phyloP scores from a whole-genome alignment of 2,797 vertebrate species.

The Merluccius polli region DNA sequence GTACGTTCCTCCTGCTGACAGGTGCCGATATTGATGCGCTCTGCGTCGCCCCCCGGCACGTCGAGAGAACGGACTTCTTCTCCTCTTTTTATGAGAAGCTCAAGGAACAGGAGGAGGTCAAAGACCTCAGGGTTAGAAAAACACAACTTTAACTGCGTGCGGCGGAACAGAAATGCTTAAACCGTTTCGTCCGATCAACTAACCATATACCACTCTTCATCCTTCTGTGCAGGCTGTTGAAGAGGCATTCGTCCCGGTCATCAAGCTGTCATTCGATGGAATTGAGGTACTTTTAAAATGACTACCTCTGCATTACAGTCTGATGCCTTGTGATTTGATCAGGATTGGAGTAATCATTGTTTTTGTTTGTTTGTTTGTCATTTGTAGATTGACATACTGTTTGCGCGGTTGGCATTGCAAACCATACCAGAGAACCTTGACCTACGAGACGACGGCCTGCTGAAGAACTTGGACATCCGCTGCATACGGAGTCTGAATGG shows the following conservation, averaged over 20 bases:
- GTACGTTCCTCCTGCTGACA: slow-evolving; percentile 40
- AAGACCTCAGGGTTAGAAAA: slow-evolving; percentile 78
- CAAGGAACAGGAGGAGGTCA: slow-evolving; percentile 86
- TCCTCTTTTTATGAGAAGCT: slow-evolving; percentile 87
- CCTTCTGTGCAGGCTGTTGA: slow-evolving; percentile 76
- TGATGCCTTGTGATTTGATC: not conserved
- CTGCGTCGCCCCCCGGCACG: slow-evolving; percentile 85
- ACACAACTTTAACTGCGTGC: not conserved
- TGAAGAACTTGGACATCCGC: slow-evolving; percentile 83
- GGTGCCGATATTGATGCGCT: slow-evolving; percentile 90
- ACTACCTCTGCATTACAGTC: not conserved
- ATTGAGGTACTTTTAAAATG: slow-evolving; percentile 77
- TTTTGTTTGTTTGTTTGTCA: slow-evolving; percentile 9
- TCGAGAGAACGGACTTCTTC: slow-evolving; percentile 87
- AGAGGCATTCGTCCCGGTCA: slow-evolving; percentile 87
- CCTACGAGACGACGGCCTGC: slow-evolving; percentile 79
- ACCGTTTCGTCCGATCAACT: not conserved
- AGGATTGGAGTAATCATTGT: not conserved
- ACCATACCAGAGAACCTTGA: slow-evolving; percentile 84
- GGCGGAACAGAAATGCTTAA: not conserved
- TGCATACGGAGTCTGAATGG: slow-evolving; percentile 89
- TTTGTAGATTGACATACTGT: slow-evolving; percentile 85
- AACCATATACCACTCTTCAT: slow-evolving; percentile 4
- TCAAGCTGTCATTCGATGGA: slow-evolving; percentile 85
- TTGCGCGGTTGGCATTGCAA: slow-evolving; percentile 81